Conservation (phyloP, 2,113 vertebrate genomes). For the Eurystomus gularis region DNA sequence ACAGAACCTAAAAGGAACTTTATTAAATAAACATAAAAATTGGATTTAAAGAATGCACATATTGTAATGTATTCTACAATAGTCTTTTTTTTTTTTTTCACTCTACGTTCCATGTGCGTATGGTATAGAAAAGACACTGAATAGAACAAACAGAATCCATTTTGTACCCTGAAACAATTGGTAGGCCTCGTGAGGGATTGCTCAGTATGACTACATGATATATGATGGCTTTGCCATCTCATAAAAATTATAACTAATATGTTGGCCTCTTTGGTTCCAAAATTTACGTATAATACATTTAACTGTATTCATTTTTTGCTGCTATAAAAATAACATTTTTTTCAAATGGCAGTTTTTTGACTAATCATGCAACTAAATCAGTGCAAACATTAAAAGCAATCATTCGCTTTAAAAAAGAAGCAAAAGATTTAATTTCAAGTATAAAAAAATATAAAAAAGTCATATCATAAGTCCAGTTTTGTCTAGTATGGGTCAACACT, state of each 20-base stretch:
- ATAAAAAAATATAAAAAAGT: constrained; percentile 93
- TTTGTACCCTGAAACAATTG: constrained; percentile 92
- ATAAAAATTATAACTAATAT: constrained; percentile 89
- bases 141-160: constrained; percentile 88
- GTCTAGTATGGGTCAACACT: constrained; percentile 87
- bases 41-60: constrained; percentile 78
- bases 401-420: constrained; percentile 97
- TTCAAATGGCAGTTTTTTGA: constrained; percentile 96
- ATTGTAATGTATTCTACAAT: constrained; percentile 74
- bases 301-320: constrained; percentile 89
- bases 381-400: constrained; percentile 99
- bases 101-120: constrained; percentile 83
- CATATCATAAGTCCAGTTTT: constrained; percentile 85
- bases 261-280: constrained; percentile 99
- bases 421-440: constrained; percentile 99
- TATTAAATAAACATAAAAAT: constrained; percentile 98
- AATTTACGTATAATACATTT: constrained; percentile 92
- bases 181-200: constrained; percentile 87
- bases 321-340: constrained; percentile 98
- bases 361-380: constrained; percentile 98
- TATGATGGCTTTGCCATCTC: constrained; percentile 85
- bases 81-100: constrained; percentile 63
- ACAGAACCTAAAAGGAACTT: constrained; percentile 92
- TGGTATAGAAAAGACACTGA: constrained; percentile 88
- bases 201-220: constrained; percentile 82